These are phyloP conservation scores for Achroia grisella DNA, from an alignment of 1,140 invertebrate genomes.

Conservation along the genomic window DNA sequence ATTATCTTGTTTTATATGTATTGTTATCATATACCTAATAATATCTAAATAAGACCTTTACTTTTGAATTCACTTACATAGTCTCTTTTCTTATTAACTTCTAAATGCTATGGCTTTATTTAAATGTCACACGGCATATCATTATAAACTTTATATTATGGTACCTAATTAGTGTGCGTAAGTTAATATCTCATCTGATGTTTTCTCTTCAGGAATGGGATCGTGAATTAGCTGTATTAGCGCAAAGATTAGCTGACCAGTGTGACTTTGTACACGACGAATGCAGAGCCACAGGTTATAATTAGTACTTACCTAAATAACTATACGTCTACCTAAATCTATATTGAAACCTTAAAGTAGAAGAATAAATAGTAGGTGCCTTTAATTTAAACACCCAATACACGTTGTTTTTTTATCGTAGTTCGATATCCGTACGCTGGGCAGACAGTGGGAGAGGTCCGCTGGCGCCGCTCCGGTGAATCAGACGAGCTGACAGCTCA, in stretches of 20 bases:
- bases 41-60: too few relatives aligned
- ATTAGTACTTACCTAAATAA: too few relatives aligned
- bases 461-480: slow-evolving; percentile 37
- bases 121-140: too few relatives aligned
- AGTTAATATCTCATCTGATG: slow-evolving; percentile 1
- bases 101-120: too few relatives aligned
- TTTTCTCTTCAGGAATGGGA: slow-evolving; percentile 47
- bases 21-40: too few relatives aligned
- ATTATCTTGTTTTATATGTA: too few relatives aligned
- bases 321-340: too few relatives aligned
- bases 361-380: too few relatives aligned
- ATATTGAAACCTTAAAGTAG: too few relatives aligned
- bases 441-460: slow-evolving; percentile 56
- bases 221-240: slow-evolving; percentile 42
- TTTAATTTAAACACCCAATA: neutral
- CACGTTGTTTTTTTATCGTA: slow-evolving; percentile 10
- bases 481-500: slow-evolving; percentile 31
- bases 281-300: slow-evolving; percentile 51
- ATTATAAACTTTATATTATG: too few relatives aligned
- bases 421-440: slow-evolving; percentile 57
- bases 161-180: neutral
- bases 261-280: slow-evolving; percentile 55
- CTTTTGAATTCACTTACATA: too few relatives aligned
- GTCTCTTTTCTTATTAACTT: too few relatives aligned
- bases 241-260: slow-evolving; percentile 51